These are phyloP conservation scores for Caloenas nicobarica DNA, from an alignment of 2,113 vertebrate genomes.

Conservation along the genomic window DNA sequence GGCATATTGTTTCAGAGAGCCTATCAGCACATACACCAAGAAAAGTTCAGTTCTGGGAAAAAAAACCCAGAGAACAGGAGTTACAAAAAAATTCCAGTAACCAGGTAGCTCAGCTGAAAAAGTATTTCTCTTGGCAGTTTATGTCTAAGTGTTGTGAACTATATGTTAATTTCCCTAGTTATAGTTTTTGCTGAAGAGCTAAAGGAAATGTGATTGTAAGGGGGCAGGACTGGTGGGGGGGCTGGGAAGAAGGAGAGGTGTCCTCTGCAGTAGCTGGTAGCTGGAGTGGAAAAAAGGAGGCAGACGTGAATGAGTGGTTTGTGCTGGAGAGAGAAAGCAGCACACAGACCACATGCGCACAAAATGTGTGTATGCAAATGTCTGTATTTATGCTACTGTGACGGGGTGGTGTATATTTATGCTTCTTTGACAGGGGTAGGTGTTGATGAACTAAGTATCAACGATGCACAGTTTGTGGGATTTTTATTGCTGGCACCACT, in stretches of 20 bases:
- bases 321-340: not conserved
- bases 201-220: not conserved
- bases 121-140: constrained; percentile 45
- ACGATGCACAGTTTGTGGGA: not conserved
- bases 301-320: not conserved
- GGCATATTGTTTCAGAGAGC: constrained; percentile 13
- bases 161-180: not conserved
- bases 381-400: not conserved
- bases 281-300: not conserved
- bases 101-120: not conserved
- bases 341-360: fast-evolving
- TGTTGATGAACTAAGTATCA: not conserved
- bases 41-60: not conserved
- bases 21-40: not conserved
- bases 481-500: not conserved
- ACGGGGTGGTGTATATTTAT: not conserved
- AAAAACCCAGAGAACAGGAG: constrained; percentile 13
- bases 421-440: not conserved
- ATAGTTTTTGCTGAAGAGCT: not conserved
- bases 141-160: constrained; percentile 20
- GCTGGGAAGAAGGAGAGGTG: not conserved
- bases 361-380: not conserved
- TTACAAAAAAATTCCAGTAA: not conserved
- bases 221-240: not conserved
- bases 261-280: not conserved